A percentile compares a stretch with the other conserved stretches of the same genome.
Evolutionary conservation across 2,888 invertebrate genomes (phyloP).

Genomic region (Balanococcus diminutus): DNA sequence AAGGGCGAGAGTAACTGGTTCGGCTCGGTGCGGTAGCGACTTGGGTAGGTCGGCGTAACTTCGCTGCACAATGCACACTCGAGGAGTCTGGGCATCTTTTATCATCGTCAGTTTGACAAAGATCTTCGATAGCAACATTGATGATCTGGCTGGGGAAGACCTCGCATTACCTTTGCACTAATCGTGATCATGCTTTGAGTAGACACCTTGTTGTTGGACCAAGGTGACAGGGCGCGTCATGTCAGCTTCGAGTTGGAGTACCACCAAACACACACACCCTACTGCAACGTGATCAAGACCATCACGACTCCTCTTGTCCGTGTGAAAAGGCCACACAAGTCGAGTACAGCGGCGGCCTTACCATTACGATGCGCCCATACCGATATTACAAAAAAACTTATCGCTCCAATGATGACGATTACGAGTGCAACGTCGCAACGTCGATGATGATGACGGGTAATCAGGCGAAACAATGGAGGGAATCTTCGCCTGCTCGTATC

Average conservation of each 20-base stretch:
- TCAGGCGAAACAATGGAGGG: background rate
- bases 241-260: too few relatives aligned
- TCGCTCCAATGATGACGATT: background rate
- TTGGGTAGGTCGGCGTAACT: background rate
- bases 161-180: background rate
- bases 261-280: background rate
- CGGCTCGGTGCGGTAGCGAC: background rate
- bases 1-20: too few relatives aligned
- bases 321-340: background rate
- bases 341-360: background rate
- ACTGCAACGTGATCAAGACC: background rate
- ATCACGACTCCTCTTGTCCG: background rate
- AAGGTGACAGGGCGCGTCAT: background rate
- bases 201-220: background rate
- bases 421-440: too few relatives aligned
- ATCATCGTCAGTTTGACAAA: background rate
- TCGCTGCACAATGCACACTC: background rate
- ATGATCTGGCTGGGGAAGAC: too few relatives aligned
- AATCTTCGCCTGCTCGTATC: background rate
- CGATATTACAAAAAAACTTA: background rate
- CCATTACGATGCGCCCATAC: background rate
- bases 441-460: background rate
- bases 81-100: background rate
- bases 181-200: background rate
- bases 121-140: background rate